Conservation (phyloP, 2,797 vertebrate genomes). For the Tympanoctomys barrerae region DNA sequence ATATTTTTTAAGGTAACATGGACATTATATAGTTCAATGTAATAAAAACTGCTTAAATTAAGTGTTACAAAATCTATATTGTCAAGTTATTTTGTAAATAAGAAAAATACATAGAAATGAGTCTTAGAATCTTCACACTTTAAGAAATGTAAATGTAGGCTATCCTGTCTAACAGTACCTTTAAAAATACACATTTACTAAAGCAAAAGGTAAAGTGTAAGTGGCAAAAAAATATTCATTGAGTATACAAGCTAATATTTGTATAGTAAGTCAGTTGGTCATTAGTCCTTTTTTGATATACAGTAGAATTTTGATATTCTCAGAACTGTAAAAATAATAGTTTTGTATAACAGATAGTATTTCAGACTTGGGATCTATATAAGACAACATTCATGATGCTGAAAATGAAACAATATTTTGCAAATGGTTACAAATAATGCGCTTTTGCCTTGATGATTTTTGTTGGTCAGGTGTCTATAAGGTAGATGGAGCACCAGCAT, state of each 20-base stretch:
- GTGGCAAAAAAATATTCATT: slow-evolving; percentile 77
- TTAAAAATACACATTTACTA: slow-evolving; percentile 81
- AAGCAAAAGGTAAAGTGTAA: slow-evolving; percentile 82
- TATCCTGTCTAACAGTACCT: slow-evolving; percentile 85
- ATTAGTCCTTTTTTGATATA: slow-evolving; percentile 76
- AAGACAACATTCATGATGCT: slow-evolving; percentile 63
- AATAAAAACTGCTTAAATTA: slow-evolving; percentile 83
- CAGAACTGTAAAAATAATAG: slow-evolving; percentile 77
- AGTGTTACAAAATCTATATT: slow-evolving; percentile 88
- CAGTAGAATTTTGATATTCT: slow-evolving; percentile 76
- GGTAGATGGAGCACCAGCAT: slow-evolving; percentile 80
- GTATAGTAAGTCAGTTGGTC: slow-evolving; percentile 74
- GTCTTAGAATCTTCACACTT: slow-evolving; percentile 85
- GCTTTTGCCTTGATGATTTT: slow-evolving; percentile 69
- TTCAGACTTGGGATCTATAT: slow-evolving; percentile 72
- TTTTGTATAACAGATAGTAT: slow-evolving; percentile 66
- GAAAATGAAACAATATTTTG: slow-evolving; percentile 72
- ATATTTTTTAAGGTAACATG: slow-evolving; percentile 78
- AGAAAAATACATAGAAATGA: slow-evolving; percentile 88
- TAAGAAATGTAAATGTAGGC: slow-evolving; percentile 85
- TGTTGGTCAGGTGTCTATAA: slow-evolving; percentile 76
- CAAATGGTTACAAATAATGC: slow-evolving; percentile 67
- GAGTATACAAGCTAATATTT: slow-evolving; percentile 74
- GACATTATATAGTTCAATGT: slow-evolving; percentile 79
- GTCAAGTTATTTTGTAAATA: slow-evolving; percentile 88